A percentile compares a stretch with the other conserved stretches of the same genome.
These are phyloP conservation scores for Aurelia sp. DNA, from an alignment of 30 jellyfish, hydroid and myxozoan genomes.

Conservation along the genomic window DNA sequence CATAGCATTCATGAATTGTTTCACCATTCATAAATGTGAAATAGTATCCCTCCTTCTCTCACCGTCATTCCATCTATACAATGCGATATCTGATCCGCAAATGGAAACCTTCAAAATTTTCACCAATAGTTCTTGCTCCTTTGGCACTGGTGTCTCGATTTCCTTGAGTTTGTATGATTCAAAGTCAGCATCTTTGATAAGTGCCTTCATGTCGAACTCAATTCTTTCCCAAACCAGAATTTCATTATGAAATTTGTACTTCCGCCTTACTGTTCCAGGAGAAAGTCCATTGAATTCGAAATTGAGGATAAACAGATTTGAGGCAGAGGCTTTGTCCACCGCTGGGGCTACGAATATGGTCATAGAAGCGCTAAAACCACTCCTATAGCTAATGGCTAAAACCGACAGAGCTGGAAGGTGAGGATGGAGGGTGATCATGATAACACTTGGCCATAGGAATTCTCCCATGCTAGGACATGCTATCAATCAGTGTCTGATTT, in stretches of 20 bases:
- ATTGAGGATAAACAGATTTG: background rate
- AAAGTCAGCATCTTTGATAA: conserved; percentile 29
- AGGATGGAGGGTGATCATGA: no score
- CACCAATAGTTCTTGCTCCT: conserved; percentile 52
- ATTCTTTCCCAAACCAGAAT: background rate
- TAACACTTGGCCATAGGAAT: no score
- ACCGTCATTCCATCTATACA: conserved; percentile 61
- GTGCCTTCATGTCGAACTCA: conserved; percentile 33
- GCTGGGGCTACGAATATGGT: no score
- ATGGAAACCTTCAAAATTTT: conserved; percentile 51
- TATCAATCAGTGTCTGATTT: no score
- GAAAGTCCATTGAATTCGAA: background rate
- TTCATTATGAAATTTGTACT: background rate
- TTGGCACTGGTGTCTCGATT: conserved; percentile 52
- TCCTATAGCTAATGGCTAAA: no score
- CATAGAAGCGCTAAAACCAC: background rate
- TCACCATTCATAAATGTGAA: no score
- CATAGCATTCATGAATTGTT: no score
- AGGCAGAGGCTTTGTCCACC: no score
- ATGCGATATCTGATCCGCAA: conserved; percentile 77
- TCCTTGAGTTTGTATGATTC: conserved; percentile 44
- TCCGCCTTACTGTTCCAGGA: no score
- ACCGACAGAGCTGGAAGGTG: no score
- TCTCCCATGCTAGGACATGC: no score
- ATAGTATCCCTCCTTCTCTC: background rate